phyloP scores from a whole-genome alignment of 2,888 invertebrate species.

The Drosophila imparisetae region DNA sequence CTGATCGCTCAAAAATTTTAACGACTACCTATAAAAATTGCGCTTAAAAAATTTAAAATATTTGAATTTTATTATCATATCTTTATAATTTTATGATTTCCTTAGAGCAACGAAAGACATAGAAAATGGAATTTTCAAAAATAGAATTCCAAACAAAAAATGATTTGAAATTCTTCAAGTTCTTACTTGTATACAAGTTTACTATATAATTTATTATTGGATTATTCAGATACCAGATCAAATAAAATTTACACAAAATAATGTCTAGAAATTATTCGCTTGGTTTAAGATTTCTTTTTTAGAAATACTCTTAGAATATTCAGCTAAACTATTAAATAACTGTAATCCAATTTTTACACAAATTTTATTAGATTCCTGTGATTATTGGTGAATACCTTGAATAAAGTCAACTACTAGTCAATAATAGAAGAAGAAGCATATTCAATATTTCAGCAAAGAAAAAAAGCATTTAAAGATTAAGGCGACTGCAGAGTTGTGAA shows the following conservation, averaged over 20 bases:
- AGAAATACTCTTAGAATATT: not conserved
- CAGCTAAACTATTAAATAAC: not conserved
- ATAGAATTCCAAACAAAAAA: not conserved
- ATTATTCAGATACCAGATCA: not conserved
- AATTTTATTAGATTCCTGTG: not conserved
- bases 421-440: not conserved
- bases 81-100: not conserved
- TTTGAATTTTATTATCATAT: not conserved
- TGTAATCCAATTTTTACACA: not conserved
- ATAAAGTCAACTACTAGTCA: not conserved
- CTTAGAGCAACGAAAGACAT: no score
- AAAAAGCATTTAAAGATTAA: not conserved
- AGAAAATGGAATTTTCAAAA: not conserved
- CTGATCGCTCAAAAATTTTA: not conserved
- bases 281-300: not conserved
- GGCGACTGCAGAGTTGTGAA: constrained; percentile 7
- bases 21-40: not conserved
- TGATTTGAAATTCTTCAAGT: not conserved
- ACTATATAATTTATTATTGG: not conserved
- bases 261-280: not conserved
- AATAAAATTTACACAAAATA: not conserved
- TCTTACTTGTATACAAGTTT: not conserved
- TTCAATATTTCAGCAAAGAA: not conserved
- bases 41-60: not conserved
- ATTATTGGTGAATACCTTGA: not conserved